phyloP scores from a whole-genome alignment of 23 tunicate genomes.

The Ascidia mentula region DNA sequence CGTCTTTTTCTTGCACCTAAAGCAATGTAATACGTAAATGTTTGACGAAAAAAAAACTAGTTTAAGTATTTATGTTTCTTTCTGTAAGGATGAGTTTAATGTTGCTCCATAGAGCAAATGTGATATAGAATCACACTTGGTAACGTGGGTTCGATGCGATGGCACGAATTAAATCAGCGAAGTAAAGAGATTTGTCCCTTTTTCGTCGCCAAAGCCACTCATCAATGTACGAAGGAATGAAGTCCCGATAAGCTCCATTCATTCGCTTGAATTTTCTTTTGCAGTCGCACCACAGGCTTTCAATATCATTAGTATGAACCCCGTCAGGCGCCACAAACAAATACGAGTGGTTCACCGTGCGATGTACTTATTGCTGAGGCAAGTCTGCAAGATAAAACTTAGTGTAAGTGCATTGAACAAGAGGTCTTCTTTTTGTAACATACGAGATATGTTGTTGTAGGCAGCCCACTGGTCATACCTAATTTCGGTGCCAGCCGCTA shows the following conservation, averaged over 20 bases:
- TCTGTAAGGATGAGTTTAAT: no score
- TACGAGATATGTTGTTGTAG: background rate
- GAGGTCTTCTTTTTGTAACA: no score
- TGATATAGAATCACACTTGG: background rate
- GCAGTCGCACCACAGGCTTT: slow-evolving; percentile 6
- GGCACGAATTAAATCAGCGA: background rate
- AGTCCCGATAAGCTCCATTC: slow-evolving; percentile 1
- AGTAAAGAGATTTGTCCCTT: background rate
- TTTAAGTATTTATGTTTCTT: no score
- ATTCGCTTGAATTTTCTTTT: background rate
- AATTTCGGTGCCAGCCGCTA: background rate
- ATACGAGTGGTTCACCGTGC: slow-evolving; percentile 12
- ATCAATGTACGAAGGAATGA: slow-evolving; percentile 12
- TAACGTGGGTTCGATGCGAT: background rate
- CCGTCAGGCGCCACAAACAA: slow-evolving; percentile 7
- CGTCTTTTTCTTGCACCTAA: no score
- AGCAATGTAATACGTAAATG: no score
- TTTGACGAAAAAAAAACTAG: no score
- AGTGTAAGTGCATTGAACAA: no score
- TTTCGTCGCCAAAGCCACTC: slow-evolving; percentile 7
- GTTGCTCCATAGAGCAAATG: no score
- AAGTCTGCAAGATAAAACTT: background rate
- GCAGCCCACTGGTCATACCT: slow-evolving; percentile 19
- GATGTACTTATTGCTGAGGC: background rate
- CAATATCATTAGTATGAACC: slow-evolving; percentile 12